Base-by-base conservation (phyloP, 2,888 invertebrate genomes). In the Pammene aurita region DNA sequence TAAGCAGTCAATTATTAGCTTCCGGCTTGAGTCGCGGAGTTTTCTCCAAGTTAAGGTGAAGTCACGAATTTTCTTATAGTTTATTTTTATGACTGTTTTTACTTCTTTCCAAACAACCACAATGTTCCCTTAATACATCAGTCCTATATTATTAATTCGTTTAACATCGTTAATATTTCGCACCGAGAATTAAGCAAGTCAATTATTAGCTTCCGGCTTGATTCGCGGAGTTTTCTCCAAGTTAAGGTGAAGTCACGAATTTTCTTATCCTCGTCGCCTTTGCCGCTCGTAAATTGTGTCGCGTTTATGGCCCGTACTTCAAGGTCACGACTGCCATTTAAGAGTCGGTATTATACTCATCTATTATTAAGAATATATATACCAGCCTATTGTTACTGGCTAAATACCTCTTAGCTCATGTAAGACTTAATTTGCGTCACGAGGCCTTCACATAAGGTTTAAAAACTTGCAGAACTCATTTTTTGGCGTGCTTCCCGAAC, bases 291-390 rank as follows among this genome's bases (percentile, higher is more conserved):
- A 76, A 78, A 73, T 76, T 73, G 73, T 76, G 73, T 75, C 73
- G 72, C 69, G 71, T 83, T 84, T 77, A 77, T 77, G 60, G 75
- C 72, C 73, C 71, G 62, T 72, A 71, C 57, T 72, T 64, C 71
- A 64, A 65, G 69, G 64, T 60, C 65, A 65, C n/a, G 65, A 60
- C 46, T 69, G 48, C 60, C 41, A 60, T 65, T 65, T 60, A 54
- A 60, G 69, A 26, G 26, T 58, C 26, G 7, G 16, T 55, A 44
- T 60, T 52, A 63, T 64, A 69, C 44, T 46, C 14, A 16, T 38
- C 35, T 26, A 52, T 64, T 64, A 46, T 44, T 50, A n/a, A n/a
- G n/a, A n/a, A n/a, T n/a, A n/a, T n/a, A n/a, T n/a, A n/a, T n/a
- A n/a, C n/a, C n/a, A n/a, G 55, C 11, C 52, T 44, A 46, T 63